Percentiles rank a stretch among this genome's conserved stretches.
phyloP scores from a whole-genome alignment of 2,797 vertebrate genomes.

The Molossus molossus region DNA sequence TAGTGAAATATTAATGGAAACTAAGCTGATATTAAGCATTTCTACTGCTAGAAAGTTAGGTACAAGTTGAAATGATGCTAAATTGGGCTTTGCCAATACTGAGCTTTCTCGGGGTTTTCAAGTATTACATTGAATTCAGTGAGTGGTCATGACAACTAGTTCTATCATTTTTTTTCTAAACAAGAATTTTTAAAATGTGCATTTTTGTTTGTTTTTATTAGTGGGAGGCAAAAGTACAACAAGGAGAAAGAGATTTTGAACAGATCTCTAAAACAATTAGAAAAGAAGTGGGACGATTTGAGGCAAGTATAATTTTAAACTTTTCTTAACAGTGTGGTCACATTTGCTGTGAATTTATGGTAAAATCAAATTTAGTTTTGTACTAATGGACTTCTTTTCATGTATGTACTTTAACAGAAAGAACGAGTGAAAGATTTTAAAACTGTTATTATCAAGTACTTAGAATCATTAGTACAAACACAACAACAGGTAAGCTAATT shows the following conservation, averaged over 20 bases:
- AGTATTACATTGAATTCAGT: constrained; percentile 10
- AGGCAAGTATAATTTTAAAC: constrained; percentile 91
- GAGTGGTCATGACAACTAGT: constrained; percentile 1
- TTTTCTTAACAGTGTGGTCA: constrained; percentile 57
- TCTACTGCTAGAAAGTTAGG: not conserved
- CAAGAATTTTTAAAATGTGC: constrained; percentile 54
- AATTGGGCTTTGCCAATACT: not conserved
- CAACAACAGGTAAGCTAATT: constrained; percentile 95
- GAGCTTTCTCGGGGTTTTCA: constrained; percentile 4
- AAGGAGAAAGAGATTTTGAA: constrained; percentile 98
- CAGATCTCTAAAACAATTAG: constrained; percentile 98
- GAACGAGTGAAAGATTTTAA: constrained; percentile 99
- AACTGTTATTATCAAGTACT: constrained; percentile 96
- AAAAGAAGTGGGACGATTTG: constrained; percentile 97
- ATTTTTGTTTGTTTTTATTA: constrained; percentile 88
- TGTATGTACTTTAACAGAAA: constrained; percentile 91
- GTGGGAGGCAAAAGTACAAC: constrained; percentile 98
- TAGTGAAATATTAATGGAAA: constrained; percentile 60
- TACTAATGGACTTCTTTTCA: constrained; percentile 73
- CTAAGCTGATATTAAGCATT: not conserved
- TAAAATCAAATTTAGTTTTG: constrained; percentile 69
- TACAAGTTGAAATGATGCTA: not conserved
- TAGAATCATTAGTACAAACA: constrained; percentile 98
- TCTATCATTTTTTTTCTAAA: not conserved
- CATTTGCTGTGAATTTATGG: constrained; percentile 39